These are phyloP conservation scores for Phoenicopterus ruber DNA, from an alignment of 2,113 vertebrate species.

Conservation along the genomic window DNA sequence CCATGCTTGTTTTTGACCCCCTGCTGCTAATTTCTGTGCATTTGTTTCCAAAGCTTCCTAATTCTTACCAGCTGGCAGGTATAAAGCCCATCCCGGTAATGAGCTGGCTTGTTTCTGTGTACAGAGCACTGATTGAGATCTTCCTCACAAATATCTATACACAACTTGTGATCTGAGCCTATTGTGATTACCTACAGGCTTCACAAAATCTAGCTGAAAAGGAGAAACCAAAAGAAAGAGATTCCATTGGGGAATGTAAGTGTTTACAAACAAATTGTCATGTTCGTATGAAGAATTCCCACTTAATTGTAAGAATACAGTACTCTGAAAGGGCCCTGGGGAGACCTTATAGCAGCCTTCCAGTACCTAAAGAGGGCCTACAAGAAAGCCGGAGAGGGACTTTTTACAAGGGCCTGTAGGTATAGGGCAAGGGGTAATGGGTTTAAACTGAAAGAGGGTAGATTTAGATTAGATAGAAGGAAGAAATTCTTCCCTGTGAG, in stretches of 20 bases:
- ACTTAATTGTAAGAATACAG: not conserved
- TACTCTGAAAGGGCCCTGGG: not conserved
- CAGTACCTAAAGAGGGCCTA: too few species aligned
- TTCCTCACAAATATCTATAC: constrained; percentile 10
- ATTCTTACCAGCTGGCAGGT: constrained; percentile 48
- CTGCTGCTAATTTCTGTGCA: constrained; percentile 1
- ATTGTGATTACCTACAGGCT: not conserved
- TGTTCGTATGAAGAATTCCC: not conserved
- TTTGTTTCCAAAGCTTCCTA: constrained; percentile 40
- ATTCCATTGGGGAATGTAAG: not conserved
- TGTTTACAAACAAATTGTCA: not conserved
- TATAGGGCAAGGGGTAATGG: too few species aligned
- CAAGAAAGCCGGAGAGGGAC: too few species aligned
- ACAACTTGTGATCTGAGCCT: not conserved
- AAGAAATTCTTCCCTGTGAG: too few species aligned
- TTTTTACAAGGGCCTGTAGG: too few species aligned
- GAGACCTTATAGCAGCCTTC: too few species aligned
- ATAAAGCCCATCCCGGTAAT: constrained; percentile 13
- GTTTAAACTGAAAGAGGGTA: too few species aligned
- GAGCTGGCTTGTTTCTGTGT: not conserved
- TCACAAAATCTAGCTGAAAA: not conserved
- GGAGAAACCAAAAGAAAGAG: not conserved
- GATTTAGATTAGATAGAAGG: too few species aligned
- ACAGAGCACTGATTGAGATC: constrained; percentile 32
- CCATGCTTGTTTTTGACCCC: not conserved